A percentile compares a stretch with the other conserved stretches of the same genome.
Conservation (phyloP, 2,113 vertebrate species). For the Seriola dumerili region DNA sequence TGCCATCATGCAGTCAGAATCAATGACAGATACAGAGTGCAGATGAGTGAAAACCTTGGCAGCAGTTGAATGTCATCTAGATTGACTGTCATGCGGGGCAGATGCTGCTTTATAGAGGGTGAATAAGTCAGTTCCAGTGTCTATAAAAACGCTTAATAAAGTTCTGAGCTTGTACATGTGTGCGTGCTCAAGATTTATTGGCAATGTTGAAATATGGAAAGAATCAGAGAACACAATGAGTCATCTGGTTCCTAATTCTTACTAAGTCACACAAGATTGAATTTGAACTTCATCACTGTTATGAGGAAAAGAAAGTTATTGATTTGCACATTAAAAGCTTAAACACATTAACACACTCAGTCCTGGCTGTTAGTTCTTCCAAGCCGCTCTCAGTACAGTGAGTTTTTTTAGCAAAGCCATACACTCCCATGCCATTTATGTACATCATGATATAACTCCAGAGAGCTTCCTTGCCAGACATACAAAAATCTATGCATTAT, state of each 20-base stretch:
- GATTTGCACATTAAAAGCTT: conserved; percentile 31
- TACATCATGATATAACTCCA: conserved; percentile 29
- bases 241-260: conserved; percentile 8
- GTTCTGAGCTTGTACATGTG: conserved; percentile 26
- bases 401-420: conserved; percentile 34
- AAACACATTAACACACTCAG: conserved; percentile 14
- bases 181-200: conserved; percentile 34
- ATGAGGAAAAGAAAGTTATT: conserved; percentile 11
- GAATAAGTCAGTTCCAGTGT: conserved; percentile 26
- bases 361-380: background rate
- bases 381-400: background rate
- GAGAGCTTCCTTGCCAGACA: conserved; percentile 26
- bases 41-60: conserved; percentile 49
- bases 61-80: conserved; percentile 39
- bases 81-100: conserved; percentile 25
- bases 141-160: conserved; percentile 30
- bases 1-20: conserved; percentile 62
- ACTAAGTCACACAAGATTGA: background rate
- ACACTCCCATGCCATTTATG: conserved; percentile 12
- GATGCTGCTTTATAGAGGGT: conserved; percentile 28
- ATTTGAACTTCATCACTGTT: conserved; percentile 10
- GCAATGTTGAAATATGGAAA: conserved; percentile 36
- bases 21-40: conserved; percentile 54
- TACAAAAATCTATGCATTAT: conserved; percentile 48
- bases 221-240: conserved; percentile 7